Evolutionary conservation across 2,113 vertebrate species (phyloP), one percentile per base, ranked within the genome.

Genomic region (Paradisaea rubra): DNA sequence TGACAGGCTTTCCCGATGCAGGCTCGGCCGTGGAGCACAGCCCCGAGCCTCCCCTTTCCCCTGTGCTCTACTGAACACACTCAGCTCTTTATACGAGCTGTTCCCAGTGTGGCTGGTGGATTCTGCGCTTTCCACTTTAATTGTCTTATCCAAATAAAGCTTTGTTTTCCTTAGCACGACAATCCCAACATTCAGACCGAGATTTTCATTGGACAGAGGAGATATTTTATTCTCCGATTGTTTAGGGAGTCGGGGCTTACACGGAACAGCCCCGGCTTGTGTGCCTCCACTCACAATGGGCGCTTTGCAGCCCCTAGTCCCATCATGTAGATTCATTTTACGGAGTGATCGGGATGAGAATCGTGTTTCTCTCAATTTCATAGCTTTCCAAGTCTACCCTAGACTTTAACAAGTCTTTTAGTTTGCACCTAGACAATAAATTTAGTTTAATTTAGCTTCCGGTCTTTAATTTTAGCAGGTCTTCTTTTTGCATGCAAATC

Each of bases 401-500:
- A 69, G 86, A 97, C 61, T 96, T 95, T 93, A 92, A 94, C 85
- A 95, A 96, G 94, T 97, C 96, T 96, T 97, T 93, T 21, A 88
- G 87, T 97, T 98, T 97, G 97, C 97, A 97, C 97, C 97, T 98
- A 97, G 97, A 98, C 97, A 98, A 98, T 98, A 98, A 97, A 98
- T 98, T 97, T 98, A 96, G 96, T 98, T 98, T 98, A 97, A 98
- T 98, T 98, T 98, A 97, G 98, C 98, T 98, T 98, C 98, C 97
- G 97, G 97, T 98, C 97, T 98, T 98, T 98, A 98, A 98, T 98
- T 98, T 98, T 98, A 98, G 97, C 97, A 98, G 96, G 96, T 97
- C 97, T 91, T 93, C 86, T 98, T 98, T 98, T 98, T 98, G 97
- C 98, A 98, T 98, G 97, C 98, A 98, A 98, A 98, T 98, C 98